Evolutionary conservation across 2,113 vertebrate genomes (phyloP).

Genomic region (Chinchilla lanigera): DNA sequence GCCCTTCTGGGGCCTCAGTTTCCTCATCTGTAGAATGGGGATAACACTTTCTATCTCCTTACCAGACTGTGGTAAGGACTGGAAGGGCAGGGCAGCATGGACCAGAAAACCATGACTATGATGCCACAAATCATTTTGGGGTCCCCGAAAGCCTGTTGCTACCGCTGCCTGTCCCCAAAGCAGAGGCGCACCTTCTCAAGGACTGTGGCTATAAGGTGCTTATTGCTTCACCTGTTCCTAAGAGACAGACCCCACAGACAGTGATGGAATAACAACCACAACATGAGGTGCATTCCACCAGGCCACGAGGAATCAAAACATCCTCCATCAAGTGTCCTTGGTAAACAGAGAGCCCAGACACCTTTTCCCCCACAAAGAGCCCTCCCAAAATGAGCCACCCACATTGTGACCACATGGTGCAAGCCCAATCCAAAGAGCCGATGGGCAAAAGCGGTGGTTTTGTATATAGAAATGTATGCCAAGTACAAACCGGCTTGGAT

Average conservation of each 20-base stretch:
- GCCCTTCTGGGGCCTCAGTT: neutral
- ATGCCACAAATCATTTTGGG: accelerated
- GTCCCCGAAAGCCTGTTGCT: neutral
- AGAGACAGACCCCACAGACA: slow-evolving; percentile 72
- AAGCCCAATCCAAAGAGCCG: neutral
- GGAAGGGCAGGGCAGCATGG: neutral
- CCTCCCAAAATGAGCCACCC: slow-evolving; percentile 63
- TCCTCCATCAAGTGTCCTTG: slow-evolving; percentile 55
- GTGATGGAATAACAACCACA: slow-evolving; percentile 76
- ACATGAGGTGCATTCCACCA: slow-evolving; percentile 70
- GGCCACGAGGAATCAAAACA: slow-evolving; percentile 67
- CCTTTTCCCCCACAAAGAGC: slow-evolving; percentile 64
- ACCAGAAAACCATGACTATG: neutral
- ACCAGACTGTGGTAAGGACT: neutral
- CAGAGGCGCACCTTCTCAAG: neutral
- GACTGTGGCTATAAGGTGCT: slow-evolving; percentile 70
- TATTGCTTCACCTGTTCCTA: slow-evolving; percentile 79
- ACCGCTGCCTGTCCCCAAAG: accelerated
- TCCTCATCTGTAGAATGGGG: neutral
- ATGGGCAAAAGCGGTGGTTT: slow-evolving; percentile 58
- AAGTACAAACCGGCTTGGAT: slow-evolving; percentile 63
- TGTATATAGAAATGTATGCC: slow-evolving; percentile 8
- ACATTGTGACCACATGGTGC: neutral
- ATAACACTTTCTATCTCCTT: neutral
- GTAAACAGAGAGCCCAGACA: slow-evolving; percentile 35